A percentile compares a stretch with the other conserved stretches of the same genome.
Conservation (phyloP, 1,140 invertebrate genomes). For the Proctacanthus coquilletti region DNA sequence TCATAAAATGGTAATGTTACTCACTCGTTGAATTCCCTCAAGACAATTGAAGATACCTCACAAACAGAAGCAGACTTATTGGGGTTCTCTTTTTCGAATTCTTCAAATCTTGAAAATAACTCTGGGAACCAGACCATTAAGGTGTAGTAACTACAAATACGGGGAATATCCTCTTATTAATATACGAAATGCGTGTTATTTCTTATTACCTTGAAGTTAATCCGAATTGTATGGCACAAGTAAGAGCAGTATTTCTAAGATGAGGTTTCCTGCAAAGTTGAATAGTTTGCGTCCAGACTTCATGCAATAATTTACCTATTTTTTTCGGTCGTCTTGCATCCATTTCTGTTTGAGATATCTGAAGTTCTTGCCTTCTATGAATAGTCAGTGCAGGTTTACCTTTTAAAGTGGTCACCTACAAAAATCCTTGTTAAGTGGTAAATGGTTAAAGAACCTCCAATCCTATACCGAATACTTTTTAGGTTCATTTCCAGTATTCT, state of each 20-base stretch:
- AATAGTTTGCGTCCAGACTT: constrained; percentile 31
- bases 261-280: constrained; percentile 51
- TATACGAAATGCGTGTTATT: background rate
- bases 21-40: too few relatives aligned
- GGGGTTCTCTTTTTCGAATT: constrained; percentile 45
- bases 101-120: constrained; percentile 57
- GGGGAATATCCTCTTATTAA: background rate
- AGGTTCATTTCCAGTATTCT: constrained; percentile 45
- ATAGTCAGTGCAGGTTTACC: too few relatives aligned
- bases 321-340: constrained; percentile 3
- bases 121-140: constrained; percentile 75
- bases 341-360: too few relatives aligned
- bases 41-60: constrained; percentile 44
- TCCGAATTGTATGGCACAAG: constrained; percentile 57
- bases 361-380: too few relatives aligned
- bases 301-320: constrained; percentile 1
- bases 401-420: too few relatives aligned
- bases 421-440: too few relatives aligned
- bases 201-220: constrained; percentile 45
- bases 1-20: background rate
- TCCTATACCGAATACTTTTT: constrained; percentile 36
- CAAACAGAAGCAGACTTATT: constrained; percentile 49
- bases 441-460: too few relatives aligned
- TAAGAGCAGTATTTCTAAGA: constrained; percentile 50
- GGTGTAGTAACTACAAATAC: constrained; percentile 52